Percentiles rank a stretch among this genome's conserved stretches.
Conservation (phyloP, 2,113 vertebrate species). For the Pseudorectes ferrugineus region DNA sequence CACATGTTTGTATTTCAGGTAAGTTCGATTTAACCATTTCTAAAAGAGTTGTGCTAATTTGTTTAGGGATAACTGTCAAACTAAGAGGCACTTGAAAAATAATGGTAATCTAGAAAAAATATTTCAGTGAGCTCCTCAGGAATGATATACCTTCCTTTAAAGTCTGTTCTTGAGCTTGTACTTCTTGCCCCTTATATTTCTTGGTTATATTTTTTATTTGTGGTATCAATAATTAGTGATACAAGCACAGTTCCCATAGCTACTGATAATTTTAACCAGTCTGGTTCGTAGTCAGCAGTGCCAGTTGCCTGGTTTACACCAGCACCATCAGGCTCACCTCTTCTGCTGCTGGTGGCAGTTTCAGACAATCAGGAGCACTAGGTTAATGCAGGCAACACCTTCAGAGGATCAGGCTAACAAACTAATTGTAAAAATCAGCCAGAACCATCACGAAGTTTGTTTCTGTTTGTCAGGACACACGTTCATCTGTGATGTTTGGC, state of each 20-base stretch:
- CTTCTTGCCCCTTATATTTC: background rate
- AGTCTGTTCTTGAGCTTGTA: background rate
- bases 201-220: background rate
- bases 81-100: background rate
- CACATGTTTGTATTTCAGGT: constrained; percentile 87
- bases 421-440: background rate
- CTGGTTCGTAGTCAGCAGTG: background rate
- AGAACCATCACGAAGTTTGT: background rate
- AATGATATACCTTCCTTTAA: background rate
- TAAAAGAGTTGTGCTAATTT: background rate
- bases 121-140: background rate
- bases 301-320: background rate
- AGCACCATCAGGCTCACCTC: background rate
- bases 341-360: background rate
- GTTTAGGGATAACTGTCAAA: background rate
- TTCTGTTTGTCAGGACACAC: background rate
- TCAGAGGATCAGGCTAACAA: background rate
- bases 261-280: background rate
- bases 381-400: background rate
- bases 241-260: background rate
- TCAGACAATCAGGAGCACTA: background rate
- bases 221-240: background rate
- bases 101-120: background rate
- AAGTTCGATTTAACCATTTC: constrained; percentile 39
- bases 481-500: background rate